Base-by-base conservation (phyloP, 2,797 vertebrate genomes). In the Galago senegalensis region DNA sequence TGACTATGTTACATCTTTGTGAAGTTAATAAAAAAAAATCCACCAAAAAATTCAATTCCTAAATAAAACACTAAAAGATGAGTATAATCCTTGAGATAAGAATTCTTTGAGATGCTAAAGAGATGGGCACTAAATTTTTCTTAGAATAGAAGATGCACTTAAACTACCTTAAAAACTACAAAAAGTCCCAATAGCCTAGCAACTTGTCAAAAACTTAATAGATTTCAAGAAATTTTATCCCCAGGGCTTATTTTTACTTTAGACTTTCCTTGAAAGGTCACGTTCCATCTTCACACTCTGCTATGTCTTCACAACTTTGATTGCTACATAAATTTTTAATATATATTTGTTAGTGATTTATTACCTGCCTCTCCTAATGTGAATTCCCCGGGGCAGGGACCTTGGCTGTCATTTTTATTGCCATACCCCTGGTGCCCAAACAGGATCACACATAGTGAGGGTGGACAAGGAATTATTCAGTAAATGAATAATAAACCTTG, bases 1-100 rank as follows among this genome's bases (percentile, higher is more conserved):
- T 83, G 37, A 61, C 46, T 43, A 65, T 25, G 37, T 34, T 81
- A 37, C 65, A 12, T 76, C 43, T 81, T 85, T 86, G 61, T 83
- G 87, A 93, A 77, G 27, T 75, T 89, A 87, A 81, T 75, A 63
- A 76, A 40, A 40, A 40, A 40, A 40, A 40, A 40, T 40, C n/a
- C 21, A 87, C 70, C 67, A 65, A 53, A 91, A 84, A 93, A 79
- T 61, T 60, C 92, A 89, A 73, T 87, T 83, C 3, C 0, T 25
- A 91, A 65, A 31, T 49, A 58, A 95, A 81, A 1, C 87, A 79
- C 77, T 73, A 95, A 87, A 65, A 63, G 11, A 90, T 16, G 21
- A 11, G 0, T 56, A 4, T 17, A 65, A 67, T 70, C 14, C 86
- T 89, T 82, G 7, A 20, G 13, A 27, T 5, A 46, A 87, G 37